A percentile compares a stretch with the other conserved stretches of the same genome.
Conservation (phyloP, 2,888 invertebrate genomes). For the Vannuccia rotundouncinata region DNA sequence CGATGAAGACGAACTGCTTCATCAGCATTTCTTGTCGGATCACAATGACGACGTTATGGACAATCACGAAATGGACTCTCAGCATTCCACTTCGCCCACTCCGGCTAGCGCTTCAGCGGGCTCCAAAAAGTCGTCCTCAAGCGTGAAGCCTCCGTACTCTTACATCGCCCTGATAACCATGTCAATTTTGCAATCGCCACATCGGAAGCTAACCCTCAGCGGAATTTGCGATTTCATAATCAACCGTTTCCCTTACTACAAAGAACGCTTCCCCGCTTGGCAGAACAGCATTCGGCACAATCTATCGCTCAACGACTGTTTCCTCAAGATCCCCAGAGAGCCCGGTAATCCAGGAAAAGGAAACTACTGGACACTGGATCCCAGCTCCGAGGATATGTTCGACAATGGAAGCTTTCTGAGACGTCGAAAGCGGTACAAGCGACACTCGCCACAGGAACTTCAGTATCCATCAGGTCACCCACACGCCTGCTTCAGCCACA, state of each 20-base stretch:
- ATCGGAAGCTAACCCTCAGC: constrained; percentile 88
- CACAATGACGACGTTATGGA: background rate
- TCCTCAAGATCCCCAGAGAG: constrained; percentile 93
- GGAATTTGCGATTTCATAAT: constrained; percentile 97
- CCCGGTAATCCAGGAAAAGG: constrained; percentile 79
- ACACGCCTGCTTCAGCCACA: background rate
- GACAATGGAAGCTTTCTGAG: constrained; percentile 95
- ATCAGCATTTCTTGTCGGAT: background rate
- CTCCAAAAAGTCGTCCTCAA: constrained; percentile 41
- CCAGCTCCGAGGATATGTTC: constrained; percentile 96
- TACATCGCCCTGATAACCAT: constrained; percentile 98
- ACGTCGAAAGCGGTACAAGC: constrained; percentile 84
- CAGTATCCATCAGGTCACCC: background rate
- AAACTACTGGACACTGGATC: constrained; percentile 92
- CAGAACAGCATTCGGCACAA: constrained; percentile 94
- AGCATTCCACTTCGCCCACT: background rate
- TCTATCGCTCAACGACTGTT: constrained; percentile 91
- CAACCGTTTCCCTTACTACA: constrained; percentile 91
- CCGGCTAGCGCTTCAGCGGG: background rate
- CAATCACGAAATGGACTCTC: background rate
- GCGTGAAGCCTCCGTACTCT: constrained; percentile 93
- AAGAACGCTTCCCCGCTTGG: constrained; percentile 91
- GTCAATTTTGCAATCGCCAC: constrained; percentile 88
- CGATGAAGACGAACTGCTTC: background rate
- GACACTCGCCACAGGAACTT: constrained; percentile 51